Evolutionary conservation across 2,888 invertebrate genomes (phyloP).

Genomic region (Polydesmus complanatus): DNA sequence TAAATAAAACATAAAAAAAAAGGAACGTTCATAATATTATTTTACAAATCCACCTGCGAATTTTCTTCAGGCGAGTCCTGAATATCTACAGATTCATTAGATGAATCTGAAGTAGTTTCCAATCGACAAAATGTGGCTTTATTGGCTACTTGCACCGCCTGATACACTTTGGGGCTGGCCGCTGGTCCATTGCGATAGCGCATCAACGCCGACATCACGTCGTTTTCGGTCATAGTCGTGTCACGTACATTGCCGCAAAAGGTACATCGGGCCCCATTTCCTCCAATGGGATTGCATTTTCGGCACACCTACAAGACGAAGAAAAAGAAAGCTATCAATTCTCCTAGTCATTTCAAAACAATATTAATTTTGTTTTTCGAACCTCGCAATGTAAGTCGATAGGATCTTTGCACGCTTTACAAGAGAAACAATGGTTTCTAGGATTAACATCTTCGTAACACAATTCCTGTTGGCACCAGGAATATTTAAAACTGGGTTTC

Average conservation of each 20-base stretch:
- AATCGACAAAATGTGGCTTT: not conserved
- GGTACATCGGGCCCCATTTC: conserved; percentile 3
- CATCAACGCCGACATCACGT: not conserved
- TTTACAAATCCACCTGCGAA: too few species aligned
- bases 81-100: too few species aligned
- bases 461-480: conserved; percentile 6
- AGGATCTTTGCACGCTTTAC: conserved; percentile 4
- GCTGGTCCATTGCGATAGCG: conserved; percentile 2
- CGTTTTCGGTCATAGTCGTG: conserved; percentile 6
- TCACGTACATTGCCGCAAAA: not conserved
- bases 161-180: not conserved
- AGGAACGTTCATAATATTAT: too few species aligned
- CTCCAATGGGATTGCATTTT: conserved; percentile 6
- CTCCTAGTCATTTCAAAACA: not conserved
- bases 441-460: conserved; percentile 1
- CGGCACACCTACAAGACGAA: conserved; percentile 7
- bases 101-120: not conserved
- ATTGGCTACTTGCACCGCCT: not conserved
- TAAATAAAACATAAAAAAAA: too few species aligned
- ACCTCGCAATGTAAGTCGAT: conserved; percentile 12
- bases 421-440: conserved; percentile 7
- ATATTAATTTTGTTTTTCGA: too few species aligned
- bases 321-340: not conserved
- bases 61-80: too few species aligned
- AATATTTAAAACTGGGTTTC: not conserved